Base-by-base conservation (phyloP, 2,888 invertebrate genomes). In the Tolmerus cingulatus region DNA sequence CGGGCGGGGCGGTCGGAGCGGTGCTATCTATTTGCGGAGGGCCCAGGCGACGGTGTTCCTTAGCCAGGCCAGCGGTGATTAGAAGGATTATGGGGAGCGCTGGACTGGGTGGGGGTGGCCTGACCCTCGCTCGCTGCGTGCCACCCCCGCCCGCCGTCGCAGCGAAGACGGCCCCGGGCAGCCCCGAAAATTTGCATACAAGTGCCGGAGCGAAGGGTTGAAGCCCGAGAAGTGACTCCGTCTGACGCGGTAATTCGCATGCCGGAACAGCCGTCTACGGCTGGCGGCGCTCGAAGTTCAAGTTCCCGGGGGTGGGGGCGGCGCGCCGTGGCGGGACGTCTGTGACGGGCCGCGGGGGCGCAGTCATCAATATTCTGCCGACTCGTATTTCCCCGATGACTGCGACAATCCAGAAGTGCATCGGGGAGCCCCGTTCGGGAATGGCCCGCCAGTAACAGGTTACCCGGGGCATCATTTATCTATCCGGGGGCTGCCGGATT, bases 381-480 rank as follows among this genome's bases (percentile, higher is more conserved):
- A 66, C 57, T 82, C 82, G 82, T 55, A 66, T 82, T 82, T 82
- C 82, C 30, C 66, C 55, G 43, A 37, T 66, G 57, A 82, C 82
- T 82, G 82, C 82, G 82, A 82, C 82, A 82, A 37, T 82, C 30
- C 82, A 40, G 30, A 30, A 30, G 82, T 66, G 82, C 82, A 82
- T 82, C 66, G 66, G 55, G 66, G 55, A n/a, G 82, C 40, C 57
- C 34, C 37, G 4, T 40, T 82, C 30, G 2, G 37, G 66, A 82
- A 57, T 82, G 34, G 34, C 40, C 34, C 9, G 57, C 12, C 82
- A 82, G 82, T 82, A 82, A 82, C 82, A 82, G 82, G 82, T 82
- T 57, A 82, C 66, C 37, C 27, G 66, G 57, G 82, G 82, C 82
- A 82, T 82, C 82, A 82, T 82, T 82, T 82, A 82, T 82, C 82